Percentiles rank a stretch among this genome's conserved stretches.
Evolutionary conservation across 2,888 invertebrate species (phyloP).

Genomic region (Apantesis nais): DNA sequence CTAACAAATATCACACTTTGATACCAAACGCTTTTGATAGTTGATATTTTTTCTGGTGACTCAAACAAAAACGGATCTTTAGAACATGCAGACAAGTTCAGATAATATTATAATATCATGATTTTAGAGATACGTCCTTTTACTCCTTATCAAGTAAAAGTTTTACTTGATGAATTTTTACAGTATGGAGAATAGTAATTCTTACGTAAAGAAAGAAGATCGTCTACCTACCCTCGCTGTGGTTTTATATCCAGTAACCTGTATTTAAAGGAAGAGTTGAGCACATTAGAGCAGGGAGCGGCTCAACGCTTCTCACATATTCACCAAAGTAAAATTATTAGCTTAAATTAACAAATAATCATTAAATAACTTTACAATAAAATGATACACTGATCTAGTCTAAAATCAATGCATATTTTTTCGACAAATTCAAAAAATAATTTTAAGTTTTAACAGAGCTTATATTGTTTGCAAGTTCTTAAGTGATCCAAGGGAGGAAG

Average conservation of each 20-base stretch:
- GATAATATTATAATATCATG: not conserved
- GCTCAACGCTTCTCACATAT: not conserved
- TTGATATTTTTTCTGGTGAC: not conserved
- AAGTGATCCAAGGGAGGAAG: conserved; percentile 42
- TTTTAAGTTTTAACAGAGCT: not conserved
- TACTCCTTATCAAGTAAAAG: not conserved
- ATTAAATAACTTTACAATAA: too few relatives aligned
- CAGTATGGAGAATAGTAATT: not conserved
- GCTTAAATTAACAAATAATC: not conserved
- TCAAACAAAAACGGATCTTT: not conserved
- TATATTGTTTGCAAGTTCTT: conserved; percentile 20
- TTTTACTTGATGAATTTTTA: not conserved
- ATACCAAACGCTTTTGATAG: not conserved
- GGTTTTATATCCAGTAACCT: not conserved
- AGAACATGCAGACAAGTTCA: conserved; percentile 3
- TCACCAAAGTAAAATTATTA: not conserved
- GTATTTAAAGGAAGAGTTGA: not conserved
- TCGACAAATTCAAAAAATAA: not conserved
- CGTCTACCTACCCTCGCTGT: not conserved
- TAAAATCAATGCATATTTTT: not conserved
- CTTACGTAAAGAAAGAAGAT: not conserved
- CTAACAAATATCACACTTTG: not conserved
- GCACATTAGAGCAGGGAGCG: not conserved
- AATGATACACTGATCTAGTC: too few relatives aligned
- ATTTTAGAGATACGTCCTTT: not conserved